These are phyloP conservation scores for Tretioscincus oriximinensis DNA, from an alignment of 2,113 vertebrate species.

Conservation along the genomic window DNA sequence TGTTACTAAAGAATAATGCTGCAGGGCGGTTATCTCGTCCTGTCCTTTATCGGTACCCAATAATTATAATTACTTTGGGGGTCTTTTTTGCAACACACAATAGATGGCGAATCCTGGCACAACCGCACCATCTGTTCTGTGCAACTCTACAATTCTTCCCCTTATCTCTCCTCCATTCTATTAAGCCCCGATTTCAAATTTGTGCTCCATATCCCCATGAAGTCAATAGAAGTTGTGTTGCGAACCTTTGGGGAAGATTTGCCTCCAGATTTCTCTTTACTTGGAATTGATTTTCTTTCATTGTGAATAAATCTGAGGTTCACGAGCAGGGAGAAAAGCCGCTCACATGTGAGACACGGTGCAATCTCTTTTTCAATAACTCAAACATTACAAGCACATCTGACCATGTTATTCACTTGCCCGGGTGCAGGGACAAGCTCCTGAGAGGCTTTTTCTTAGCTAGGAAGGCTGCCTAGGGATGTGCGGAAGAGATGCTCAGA, in stretches of 20 bases:
- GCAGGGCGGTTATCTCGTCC: neutral
- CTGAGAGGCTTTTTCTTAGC: too few species aligned
- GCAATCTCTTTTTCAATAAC: neutral
- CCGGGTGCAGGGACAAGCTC: neutral
- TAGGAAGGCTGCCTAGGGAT: neutral
- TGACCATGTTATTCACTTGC: too few species aligned
- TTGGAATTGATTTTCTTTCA: slow-evolving; percentile 38
- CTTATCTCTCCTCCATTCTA: slow-evolving; percentile 23
- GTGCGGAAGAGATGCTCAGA: neutral
- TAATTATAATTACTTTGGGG: neutral
- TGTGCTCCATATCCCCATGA: neutral
- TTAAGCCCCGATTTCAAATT: slow-evolving; percentile 5
- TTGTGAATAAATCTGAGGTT: neutral
- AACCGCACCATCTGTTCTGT: slow-evolving; percentile 4
- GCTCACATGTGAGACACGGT: neutral
- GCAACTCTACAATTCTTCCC: neutral
- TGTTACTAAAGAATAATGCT: neutral
- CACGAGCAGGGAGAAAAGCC: slow-evolving; percentile 1
- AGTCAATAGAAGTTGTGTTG: neutral
- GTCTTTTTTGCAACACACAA: neutral
- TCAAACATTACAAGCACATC: too few species aligned
- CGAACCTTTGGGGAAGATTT: neutral
- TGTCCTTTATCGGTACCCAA: neutral
- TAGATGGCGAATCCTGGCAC: neutral
- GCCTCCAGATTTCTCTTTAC: neutral